phyloP scores from a whole-genome alignment of 2,113 vertebrate species.

The Lutjanus erythropterus region DNA sequence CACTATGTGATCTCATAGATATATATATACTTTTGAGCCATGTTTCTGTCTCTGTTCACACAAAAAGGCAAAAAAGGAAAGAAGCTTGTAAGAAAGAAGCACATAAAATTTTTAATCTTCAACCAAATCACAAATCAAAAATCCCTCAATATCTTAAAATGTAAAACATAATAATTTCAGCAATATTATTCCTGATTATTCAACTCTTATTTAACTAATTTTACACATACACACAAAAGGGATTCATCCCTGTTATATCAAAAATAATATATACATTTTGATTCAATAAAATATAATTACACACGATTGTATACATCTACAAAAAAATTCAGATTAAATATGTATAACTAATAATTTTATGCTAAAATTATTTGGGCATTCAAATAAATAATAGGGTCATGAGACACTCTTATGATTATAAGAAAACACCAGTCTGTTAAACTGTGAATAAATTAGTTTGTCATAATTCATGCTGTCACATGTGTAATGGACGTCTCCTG shows the following conservation, averaged over 20 bases:
- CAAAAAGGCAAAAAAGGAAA: too few relatives aligned
- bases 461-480: conserved; percentile 1
- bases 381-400: background rate
- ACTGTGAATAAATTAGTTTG: background rate
- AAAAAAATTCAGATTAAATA: too few relatives aligned
- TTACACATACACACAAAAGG: background rate
- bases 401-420: too few relatives aligned
- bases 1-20: too few relatives aligned
- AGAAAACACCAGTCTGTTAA: background rate
- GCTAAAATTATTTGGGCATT: background rate
- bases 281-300: too few relatives aligned
- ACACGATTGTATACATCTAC: too few relatives aligned
- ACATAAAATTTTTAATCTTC: too few relatives aligned
- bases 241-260: background rate
- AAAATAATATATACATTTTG: background rate
- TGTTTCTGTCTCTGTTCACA: background rate
- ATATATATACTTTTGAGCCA: too few relatives aligned
- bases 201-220: background rate
- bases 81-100: too few relatives aligned
- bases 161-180: background rate
- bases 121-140: too few relatives aligned
- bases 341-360: too few relatives aligned
- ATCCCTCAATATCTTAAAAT: too few relatives aligned
- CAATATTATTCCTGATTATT: background rate
- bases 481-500: conserved; percentile 25